Base-by-base conservation (phyloP, 2,113 vertebrate genomes). In the Larimichthys polyactis region DNA sequence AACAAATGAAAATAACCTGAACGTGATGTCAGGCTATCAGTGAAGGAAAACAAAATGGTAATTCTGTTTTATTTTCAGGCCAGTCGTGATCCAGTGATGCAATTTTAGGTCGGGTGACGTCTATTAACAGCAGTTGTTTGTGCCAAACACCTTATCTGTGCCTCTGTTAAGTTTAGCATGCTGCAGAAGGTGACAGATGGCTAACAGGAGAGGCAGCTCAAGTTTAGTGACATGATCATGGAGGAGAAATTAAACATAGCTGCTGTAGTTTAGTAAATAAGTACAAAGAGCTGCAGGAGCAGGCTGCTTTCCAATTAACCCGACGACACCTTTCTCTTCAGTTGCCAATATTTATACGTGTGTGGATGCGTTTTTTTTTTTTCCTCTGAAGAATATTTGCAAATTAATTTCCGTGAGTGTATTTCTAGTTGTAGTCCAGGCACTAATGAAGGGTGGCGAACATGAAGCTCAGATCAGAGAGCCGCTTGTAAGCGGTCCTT, bases 391-490 rank as follows among this genome's bases (percentile, higher is more conserved):
- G 46, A 15, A 19, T n/a, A 11, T 71, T 58, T 24, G 32, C 12
- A 27, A 58, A 32, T 44, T 49, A 17, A 48, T 40, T 14, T 49
- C 11, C 40, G 27, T 14, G 14, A 16, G 14, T 20, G 7, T 51
- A 12, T 51, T 36, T 40, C 14, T 44, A 20, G 6, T 15, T 22
- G n/a, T 44, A 19, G 7, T 29, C 10, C 40, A 67, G 59, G 6
- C 32, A 19, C 48, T 54, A 29, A 5, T 46, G 32, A n/a, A 24
- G 15, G 29, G 29, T 64, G 59, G 27, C 27, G 32, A 63, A 14
- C 46, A 32, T 71, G 51, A 27, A 84, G 68, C 51, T 52, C 52
- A 36, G 48, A 74, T 73, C 52, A 83, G 78, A 55, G 46, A 69
- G 40, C 44, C 54, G 29, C 27, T n/a, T 24, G 40, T 65, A 51